Conservation (phyloP, 2,888 invertebrate genomes). For the Synanthedon formicaeformis region DNA sequence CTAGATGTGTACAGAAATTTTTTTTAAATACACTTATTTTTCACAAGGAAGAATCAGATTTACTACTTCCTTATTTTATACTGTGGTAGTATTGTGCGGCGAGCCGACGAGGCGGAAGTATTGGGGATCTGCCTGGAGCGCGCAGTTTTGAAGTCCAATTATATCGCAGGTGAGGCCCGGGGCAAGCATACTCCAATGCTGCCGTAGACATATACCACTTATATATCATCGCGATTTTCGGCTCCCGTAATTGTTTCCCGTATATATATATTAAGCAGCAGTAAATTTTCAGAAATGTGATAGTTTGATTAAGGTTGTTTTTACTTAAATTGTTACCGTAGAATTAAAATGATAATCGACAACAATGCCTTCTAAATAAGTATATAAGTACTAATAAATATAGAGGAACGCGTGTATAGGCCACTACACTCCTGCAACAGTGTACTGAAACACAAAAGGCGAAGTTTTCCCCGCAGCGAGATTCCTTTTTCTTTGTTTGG, state of each 20-base stretch:
- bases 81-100: constrained; percentile 24
- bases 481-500: constrained; percentile 70
- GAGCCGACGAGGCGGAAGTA: constrained; percentile 61
- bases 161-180: constrained; percentile 50
- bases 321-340: no score
- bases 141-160: constrained; percentile 70
- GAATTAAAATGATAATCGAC: no score
- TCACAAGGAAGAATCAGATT: no score
- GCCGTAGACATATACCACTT: constrained; percentile 1
- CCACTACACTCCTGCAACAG: constrained; percentile 28
- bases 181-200: constrained; percentile 2
- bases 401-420: constrained; percentile 8
- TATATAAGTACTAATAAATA: background rate
- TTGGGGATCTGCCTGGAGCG: constrained; percentile 61
- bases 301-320: no score
- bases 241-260: no score
- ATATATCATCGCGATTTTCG: no score
- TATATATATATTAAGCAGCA: no score
- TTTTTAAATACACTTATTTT: no score
- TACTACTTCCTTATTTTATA: background rate
- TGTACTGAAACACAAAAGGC: constrained; percentile 53
- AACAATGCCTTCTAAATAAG: no score
- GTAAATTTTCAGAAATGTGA: no score
- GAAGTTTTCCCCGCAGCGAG: constrained; percentile 65
- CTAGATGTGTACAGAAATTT: background rate